Conservation (phyloP, 2,888 invertebrate genomes). For the Chelonus formosanus region DNA sequence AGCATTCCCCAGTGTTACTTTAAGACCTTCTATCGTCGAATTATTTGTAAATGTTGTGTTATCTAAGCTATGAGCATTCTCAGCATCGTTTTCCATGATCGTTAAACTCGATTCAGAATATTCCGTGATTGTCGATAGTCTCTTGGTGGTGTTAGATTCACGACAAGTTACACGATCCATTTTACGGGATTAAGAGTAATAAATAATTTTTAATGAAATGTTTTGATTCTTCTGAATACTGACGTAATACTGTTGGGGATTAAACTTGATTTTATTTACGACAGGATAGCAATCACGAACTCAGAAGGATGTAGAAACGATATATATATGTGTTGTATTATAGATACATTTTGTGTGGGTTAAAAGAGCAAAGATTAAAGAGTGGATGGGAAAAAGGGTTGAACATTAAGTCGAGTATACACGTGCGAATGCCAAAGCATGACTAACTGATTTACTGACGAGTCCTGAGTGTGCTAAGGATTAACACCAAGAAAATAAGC, state of each 20-base stretch:
- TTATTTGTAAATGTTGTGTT: slow-evolving; percentile 15
- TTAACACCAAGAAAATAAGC: slow-evolving; percentile 38
- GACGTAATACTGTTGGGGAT: too few relatives aligned
- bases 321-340: too few relatives aligned
- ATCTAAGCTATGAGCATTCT: slow-evolving; percentile 31
- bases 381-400: too few relatives aligned
- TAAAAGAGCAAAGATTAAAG: too few relatives aligned
- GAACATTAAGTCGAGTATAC: neutral
- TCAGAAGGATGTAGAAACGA: too few relatives aligned
- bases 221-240: too few relatives aligned
- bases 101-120: slow-evolving; percentile 46
- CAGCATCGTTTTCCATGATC: slow-evolving; percentile 34
- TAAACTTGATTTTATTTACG: too few relatives aligned
- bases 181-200: neutral
- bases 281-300: too few relatives aligned
- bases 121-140: slow-evolving; percentile 55
- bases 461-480: slow-evolving; percentile 36
- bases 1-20: slow-evolving; percentile 29
- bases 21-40: slow-evolving; percentile 29
- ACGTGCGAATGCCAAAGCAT: slow-evolving; percentile 21
- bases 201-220: neutral
- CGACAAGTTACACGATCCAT: slow-evolving; percentile 50
- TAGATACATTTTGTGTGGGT: too few relatives aligned
- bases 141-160: slow-evolving; percentile 48
- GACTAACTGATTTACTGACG: slow-evolving; percentile 46